phyloP scores from a whole-genome alignment of 2,113 vertebrate genomes.

The Phyllostomus hastatus region DNA sequence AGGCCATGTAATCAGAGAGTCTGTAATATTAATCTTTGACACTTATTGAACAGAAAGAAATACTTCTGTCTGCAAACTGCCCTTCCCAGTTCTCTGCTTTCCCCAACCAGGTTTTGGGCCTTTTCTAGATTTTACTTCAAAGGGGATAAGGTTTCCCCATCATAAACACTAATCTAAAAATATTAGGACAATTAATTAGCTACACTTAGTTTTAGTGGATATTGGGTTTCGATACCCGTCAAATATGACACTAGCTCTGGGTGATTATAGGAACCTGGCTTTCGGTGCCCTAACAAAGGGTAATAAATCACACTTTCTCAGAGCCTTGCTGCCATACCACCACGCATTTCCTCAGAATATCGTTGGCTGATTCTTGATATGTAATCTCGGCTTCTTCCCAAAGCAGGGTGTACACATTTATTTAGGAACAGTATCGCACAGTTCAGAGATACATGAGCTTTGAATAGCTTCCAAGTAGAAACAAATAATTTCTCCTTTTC shows the following conservation, averaged over 20 bases:
- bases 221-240: conserved; percentile 84
- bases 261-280: conserved; percentile 61
- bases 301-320: conserved; percentile 67
- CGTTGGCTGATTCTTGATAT: conserved; percentile 8
- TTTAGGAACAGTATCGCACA: conserved; percentile 30
- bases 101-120: conserved; percentile 73
- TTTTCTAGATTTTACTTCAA: conserved; percentile 89
- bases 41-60: conserved; percentile 80
- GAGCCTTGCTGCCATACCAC: neutral
- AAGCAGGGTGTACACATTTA: conserved; percentile 32
- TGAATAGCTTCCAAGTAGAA: conserved; percentile 39
- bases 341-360: neutral
- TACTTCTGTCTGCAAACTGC: conserved; percentile 81
- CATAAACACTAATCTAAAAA: conserved; percentile 85
- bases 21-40: conserved; percentile 87
- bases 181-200: conserved; percentile 90
- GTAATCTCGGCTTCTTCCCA: accelerated
- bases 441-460: neutral
- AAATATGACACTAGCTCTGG: conserved; percentile 79
- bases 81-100: conserved; percentile 71
- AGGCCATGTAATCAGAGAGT: conserved; percentile 86
- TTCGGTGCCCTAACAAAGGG: conserved; percentile 63
- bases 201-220: conserved; percentile 88
- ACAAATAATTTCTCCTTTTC: neutral
- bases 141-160: conserved; percentile 83